phyloP scores from a whole-genome alignment of 2,797 vertebrate species.

The Stomatorhinus walkeri region DNA sequence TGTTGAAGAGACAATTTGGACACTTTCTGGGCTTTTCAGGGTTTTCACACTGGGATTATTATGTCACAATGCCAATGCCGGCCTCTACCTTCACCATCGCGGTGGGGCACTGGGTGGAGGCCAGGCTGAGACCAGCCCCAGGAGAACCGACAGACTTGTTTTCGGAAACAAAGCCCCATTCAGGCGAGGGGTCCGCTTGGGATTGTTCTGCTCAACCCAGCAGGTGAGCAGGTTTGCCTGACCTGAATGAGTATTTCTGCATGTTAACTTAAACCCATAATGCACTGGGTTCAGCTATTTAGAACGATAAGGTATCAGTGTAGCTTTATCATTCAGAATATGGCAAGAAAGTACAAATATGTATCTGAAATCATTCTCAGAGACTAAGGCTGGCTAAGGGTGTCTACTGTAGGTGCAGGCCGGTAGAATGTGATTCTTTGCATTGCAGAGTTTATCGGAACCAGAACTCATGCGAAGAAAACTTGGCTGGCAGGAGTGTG shows the following conservation, averaged over 20 bases:
- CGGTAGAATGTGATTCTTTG: not conserved
- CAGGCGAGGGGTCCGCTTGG: slow-evolving; percentile 30
- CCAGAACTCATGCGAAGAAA: not conserved
- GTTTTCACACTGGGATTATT: slow-evolving; percentile 77
- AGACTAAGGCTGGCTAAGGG: not conserved
- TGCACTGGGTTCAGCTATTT: not conserved
- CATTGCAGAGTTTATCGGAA: not conserved
- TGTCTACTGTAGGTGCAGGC: not conserved
- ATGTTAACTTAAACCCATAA: not conserved
- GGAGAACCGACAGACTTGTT: slow-evolving; percentile 25
- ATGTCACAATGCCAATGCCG: slow-evolving; percentile 94
- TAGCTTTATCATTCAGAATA: not conserved
- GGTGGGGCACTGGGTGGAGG: slow-evolving; percentile 79
- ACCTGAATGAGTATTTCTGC: slow-evolving; percentile 23
- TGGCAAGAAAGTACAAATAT: not conserved
- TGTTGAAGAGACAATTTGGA: not conserved
- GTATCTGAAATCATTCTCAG: not conserved
- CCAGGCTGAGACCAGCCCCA: slow-evolving; percentile 47
- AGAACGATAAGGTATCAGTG: not conserved
- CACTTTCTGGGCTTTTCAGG: slow-evolving; percentile 49
- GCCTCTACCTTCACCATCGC: slow-evolving; percentile 92
- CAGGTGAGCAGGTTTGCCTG: slow-evolving; percentile 55
- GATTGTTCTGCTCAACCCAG: slow-evolving; percentile 40
- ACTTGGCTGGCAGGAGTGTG: not conserved
- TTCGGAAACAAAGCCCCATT: slow-evolving; percentile 15